phyloP scores from a whole-genome alignment of 2,113 vertebrate species.

The Heterochromis multidens region DNA sequence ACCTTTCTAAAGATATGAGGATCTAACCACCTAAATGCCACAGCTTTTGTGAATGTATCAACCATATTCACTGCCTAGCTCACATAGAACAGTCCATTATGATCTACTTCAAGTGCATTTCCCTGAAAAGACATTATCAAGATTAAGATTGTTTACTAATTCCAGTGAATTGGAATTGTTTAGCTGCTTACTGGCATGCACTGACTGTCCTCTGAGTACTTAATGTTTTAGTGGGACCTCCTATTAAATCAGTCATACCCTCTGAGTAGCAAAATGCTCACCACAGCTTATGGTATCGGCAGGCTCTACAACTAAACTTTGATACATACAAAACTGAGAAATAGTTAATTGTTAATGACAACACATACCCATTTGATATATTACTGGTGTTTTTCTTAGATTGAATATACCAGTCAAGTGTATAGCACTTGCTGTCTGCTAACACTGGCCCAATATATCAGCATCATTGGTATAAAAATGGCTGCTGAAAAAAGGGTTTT shows the following conservation, averaged over 20 bases:
- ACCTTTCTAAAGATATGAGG: not conserved
- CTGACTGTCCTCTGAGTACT: not conserved
- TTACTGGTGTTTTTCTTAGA: too few relatives aligned
- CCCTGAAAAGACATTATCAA: not conserved
- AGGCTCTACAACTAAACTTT: not conserved
- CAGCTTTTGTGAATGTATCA: not conserved
- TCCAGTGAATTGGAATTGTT: not conserved
- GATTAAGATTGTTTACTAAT: not conserved
- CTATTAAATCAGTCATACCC: too few relatives aligned
- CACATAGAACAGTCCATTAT: not conserved
- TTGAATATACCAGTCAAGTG: too few relatives aligned
- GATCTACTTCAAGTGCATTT: not conserved
- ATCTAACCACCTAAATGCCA: not conserved
- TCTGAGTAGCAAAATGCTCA: not conserved
- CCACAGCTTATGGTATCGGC: not conserved
- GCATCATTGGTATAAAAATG: too few relatives aligned
- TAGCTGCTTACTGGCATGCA: not conserved
- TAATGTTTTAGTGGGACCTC: not conserved
- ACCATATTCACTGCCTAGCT: not conserved
- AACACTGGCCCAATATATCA: too few relatives aligned
- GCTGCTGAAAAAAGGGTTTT: not conserved
- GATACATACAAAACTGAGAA: not conserved
- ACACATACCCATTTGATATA: too few relatives aligned
- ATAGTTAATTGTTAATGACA: too few relatives aligned
- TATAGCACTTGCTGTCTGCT: too few relatives aligned